These are phyloP conservation scores for Penaeus japonicus DNA, from an alignment of 1,140 invertebrate genomes.

Conservation along the genomic window DNA sequence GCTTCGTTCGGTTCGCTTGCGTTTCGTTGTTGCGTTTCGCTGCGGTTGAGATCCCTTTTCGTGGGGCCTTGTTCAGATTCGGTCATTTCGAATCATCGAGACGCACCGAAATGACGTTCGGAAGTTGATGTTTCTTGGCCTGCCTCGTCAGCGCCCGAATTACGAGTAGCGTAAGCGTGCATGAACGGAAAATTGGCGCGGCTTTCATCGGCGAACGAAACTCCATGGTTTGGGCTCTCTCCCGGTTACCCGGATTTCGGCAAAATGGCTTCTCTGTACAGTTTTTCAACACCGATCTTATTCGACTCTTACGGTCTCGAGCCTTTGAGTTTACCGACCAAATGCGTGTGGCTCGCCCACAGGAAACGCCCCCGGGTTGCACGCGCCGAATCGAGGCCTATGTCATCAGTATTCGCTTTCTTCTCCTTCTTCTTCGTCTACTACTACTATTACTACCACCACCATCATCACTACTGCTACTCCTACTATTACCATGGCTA, in stretches of 20 bases:
- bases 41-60: not conserved
- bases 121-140: too few species aligned
- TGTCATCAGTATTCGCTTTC: not conserved
- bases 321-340: conserved; percentile 56
- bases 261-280: conserved; percentile 53
- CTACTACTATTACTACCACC: too few species aligned
- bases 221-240: conserved; percentile 9
- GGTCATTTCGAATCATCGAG: too few species aligned
- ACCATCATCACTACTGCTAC: too few species aligned
- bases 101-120: too few species aligned
- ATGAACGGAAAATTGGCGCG: not conserved
- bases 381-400: not conserved
- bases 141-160: too few species aligned
- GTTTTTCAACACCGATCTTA: conserved; percentile 53
- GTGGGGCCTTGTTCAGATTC: too few species aligned
- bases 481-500: too few species aligned
- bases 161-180: too few species aligned
- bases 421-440: not conserved
- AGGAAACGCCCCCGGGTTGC: not conserved
- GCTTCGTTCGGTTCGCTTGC: not conserved
- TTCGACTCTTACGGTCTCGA: conserved; percentile 51
- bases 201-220: not conserved
- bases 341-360: conserved; percentile 47
- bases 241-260: conserved; percentile 43
- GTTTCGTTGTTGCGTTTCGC: not conserved